Conservation (phyloP, 23 tunicate genomes). For the Trididemnum clinides region DNA sequence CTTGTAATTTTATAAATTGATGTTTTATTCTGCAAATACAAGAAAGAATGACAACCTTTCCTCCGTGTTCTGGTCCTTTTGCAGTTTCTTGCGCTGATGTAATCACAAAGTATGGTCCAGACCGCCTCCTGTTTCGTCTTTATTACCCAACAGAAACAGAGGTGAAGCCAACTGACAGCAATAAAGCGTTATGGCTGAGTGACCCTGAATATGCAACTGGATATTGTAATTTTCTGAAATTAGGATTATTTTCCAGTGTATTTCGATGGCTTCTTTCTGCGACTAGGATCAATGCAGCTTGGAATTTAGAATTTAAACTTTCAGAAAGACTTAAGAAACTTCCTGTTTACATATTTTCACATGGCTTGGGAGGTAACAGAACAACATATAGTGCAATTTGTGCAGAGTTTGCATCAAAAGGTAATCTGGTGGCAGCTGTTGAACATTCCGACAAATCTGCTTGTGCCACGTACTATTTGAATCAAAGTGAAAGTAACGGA, state of each 20-base stretch:
- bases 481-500: neutral
- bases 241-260: neutral
- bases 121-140: slow-evolving; percentile 54
- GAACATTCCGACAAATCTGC: slow-evolving; percentile 83
- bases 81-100: slow-evolving; percentile 65
- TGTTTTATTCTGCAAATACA: neutral
- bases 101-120: slow-evolving; percentile 49
- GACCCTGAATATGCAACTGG: slow-evolving; percentile 48
- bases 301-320: slow-evolving; percentile 40
- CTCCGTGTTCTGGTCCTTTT: slow-evolving; percentile 58
- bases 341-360: slow-evolving; percentile 69
- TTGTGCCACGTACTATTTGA: slow-evolving; percentile 54
- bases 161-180: neutral
- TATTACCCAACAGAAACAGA: slow-evolving; percentile 53
- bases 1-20: too few species aligned
- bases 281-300: slow-evolving; percentile 22
- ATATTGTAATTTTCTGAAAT: slow-evolving; percentile 38
- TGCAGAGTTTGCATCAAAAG: slow-evolving; percentile 78
- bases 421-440: slow-evolving; percentile 71
- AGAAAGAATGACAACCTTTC: neutral
- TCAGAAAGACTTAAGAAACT: slow-evolving; percentile 21
- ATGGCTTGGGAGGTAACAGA: slow-evolving; percentile 63
- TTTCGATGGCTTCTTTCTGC: slow-evolving; percentile 46
- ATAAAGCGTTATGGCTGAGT: slow-evolving; percentile 35
- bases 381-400: slow-evolving; percentile 43